phyloP scores from a whole-genome alignment of 2,113 vertebrate species.

The Catharus bicknelli region DNA sequence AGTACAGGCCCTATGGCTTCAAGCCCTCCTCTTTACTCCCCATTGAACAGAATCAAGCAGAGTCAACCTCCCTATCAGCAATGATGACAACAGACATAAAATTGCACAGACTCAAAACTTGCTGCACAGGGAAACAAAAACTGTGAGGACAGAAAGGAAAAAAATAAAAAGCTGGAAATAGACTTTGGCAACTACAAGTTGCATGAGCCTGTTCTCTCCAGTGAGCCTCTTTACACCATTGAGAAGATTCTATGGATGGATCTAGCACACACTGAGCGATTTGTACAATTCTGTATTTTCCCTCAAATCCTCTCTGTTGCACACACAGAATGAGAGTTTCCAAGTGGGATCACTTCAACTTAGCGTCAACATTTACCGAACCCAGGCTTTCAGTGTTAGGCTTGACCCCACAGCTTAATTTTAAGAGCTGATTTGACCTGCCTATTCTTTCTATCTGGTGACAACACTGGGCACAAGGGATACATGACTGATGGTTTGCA shows the following conservation, averaged over 20 bases:
- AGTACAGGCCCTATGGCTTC: background rate
- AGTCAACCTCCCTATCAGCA: background rate
- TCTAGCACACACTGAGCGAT: background rate
- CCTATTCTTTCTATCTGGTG: background rate
- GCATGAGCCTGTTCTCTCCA: background rate
- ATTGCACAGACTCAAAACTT: background rate
- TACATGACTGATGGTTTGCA: constrained; percentile 41
- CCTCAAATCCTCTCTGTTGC: background rate
- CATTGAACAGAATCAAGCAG: background rate
- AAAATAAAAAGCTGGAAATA: background rate
- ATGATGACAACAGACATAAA: background rate
- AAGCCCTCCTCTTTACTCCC: background rate
- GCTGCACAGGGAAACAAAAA: background rate
- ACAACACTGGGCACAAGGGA: constrained; percentile 15
- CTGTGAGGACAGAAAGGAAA: background rate
- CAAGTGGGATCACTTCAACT: background rate
- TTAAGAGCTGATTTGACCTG: constrained; percentile 23
- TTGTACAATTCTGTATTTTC: background rate
- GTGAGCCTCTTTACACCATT: background rate
- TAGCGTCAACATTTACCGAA: background rate
- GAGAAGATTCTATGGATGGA: background rate
- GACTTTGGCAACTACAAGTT: background rate
- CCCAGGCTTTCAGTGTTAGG: background rate
- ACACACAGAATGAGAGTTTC: background rate
- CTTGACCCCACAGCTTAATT: background rate